These are phyloP conservation scores for Leptura quadrifasciata DNA, from an alignment of 2,888 invertebrate genomes.

Conservation along the genomic window DNA sequence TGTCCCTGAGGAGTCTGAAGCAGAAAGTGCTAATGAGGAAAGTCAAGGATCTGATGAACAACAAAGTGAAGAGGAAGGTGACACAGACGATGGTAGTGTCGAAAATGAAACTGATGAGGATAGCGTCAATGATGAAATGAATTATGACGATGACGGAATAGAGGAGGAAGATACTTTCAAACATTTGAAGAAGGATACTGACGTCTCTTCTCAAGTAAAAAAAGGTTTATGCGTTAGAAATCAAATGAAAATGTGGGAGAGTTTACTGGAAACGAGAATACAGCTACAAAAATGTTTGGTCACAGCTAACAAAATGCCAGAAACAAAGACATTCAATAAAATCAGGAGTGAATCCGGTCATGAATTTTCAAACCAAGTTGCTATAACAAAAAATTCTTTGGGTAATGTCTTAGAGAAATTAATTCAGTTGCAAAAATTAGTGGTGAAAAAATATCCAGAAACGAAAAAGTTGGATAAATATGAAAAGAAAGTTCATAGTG, in stretches of 20 bases:
- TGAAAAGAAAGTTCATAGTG: slow-evolving; percentile 55
- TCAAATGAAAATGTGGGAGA: slow-evolving; percentile 89
- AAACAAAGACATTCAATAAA: slow-evolving; percentile 75
- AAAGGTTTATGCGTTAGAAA: slow-evolving; percentile 82
- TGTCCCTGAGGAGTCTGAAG: neutral
- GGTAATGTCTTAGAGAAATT: slow-evolving; percentile 80
- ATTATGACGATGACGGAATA: slow-evolving; percentile 49
- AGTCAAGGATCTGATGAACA: neutral
- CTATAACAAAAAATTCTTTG: slow-evolving; percentile 76
- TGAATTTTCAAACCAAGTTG: slow-evolving; percentile 76
- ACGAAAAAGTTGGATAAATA: slow-evolving; percentile 75
- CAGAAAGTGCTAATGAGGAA: neutral
- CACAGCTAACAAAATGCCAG: slow-evolving; percentile 87
- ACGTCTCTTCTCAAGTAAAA: slow-evolving; percentile 77
- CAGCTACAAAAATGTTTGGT: slow-evolving; percentile 88
- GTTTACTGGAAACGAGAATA: slow-evolving; percentile 89
- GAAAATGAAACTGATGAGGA: slow-evolving; percentile 72
- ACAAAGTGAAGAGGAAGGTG: slow-evolving; percentile 61
- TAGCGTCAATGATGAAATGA: slow-evolving; percentile 36
- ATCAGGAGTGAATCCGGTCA: slow-evolving; percentile 70
- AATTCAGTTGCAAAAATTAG: slow-evolving; percentile 77
- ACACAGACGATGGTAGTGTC: slow-evolving; percentile 60
- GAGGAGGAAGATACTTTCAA: slow-evolving; percentile 73
- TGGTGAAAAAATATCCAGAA: slow-evolving; percentile 82
- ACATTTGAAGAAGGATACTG: slow-evolving; percentile 77